Evolutionary conservation across 2,888 invertebrate genomes (phyloP), one percentile per base, ranked within the genome.

Genomic region (Tetrapedia diversipes): DNA sequence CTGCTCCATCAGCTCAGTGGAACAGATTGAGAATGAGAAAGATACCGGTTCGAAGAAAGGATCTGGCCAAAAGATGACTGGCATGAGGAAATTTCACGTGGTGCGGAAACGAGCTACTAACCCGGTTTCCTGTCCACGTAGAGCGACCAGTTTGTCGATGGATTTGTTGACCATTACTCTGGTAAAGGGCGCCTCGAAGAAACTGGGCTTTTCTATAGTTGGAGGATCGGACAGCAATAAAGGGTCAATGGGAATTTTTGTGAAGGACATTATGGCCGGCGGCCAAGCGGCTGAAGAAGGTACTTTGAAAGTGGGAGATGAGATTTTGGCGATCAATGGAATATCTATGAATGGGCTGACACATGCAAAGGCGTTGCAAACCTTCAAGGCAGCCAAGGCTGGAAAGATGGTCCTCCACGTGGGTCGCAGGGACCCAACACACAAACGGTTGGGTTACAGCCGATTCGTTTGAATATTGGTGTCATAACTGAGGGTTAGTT

Each of bases 161-260:
- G 89, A 91, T 65, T 64, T 89, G 37, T 51, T 91, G 11, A 90
- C 90, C 3, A 89, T 94, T 1, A 89, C 92, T 0, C 91, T 94
- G 80, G 92, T 93, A 81, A 95, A 95, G 86, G 94, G 94, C 1
- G 92, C 92, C 0, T 92, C 93, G 69, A 94, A 94, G 86, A 94
- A 94, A 47, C 90, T 95, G 16, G 95, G 95, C 0, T 95, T 95
- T 87, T 94, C 94, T 57, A 94, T 95, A 59, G 95, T 95, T 10
- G 95, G 95, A 1, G 95, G 95, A 0, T 92, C 92, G 34, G 95
- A 95, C 85, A 94, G 94, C 11, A 93, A 93, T 7, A 93, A 93
- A 84, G 94, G 94, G 7, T 93, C 92, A 72, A 93, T 94, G 91
- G 95, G 95, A 0, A 94, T 95, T 77, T 94, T 93, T 86, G 94